phyloP scores from a whole-genome alignment of 2,888 invertebrate genomes.

The Pristionchus exspectatus region DNA sequence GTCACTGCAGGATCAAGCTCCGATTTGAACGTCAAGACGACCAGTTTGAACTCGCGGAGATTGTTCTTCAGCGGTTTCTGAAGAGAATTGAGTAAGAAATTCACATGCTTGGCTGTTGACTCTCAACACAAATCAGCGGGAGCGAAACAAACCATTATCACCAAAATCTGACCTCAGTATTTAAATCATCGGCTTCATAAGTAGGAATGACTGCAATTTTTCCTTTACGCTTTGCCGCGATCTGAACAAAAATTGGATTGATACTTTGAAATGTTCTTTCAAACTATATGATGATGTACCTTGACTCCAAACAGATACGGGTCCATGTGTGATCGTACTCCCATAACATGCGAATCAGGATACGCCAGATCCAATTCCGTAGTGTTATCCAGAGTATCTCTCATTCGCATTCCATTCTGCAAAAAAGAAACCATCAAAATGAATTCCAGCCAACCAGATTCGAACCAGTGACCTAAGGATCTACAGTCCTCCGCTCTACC shows the following conservation, averaged over 20 bases:
- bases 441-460: slow-evolving; percentile 23
- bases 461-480: slow-evolving; percentile 53
- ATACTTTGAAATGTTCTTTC: neutral
- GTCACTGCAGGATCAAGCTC: neutral
- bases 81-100: neutral
- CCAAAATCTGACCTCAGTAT: neutral
- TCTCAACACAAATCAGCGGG: too few relatives aligned
- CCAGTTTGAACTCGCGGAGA: slow-evolving; percentile 36
- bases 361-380: slow-evolving; percentile 68
- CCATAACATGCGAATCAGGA: slow-evolving; percentile 76
- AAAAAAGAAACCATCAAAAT: neutral
- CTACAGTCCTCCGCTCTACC: slow-evolving; percentile 59
- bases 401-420: slow-evolving; percentile 45
- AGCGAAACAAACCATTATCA: too few relatives aligned
- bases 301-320: slow-evolving; percentile 78
- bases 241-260: neutral
- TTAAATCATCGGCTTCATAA: slow-evolving; percentile 26
- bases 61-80: slow-evolving; percentile 49
- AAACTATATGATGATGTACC: slow-evolving; percentile 56
- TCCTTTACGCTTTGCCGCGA: slow-evolving; percentile 16
- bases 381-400: neutral
- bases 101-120: too few relatives aligned
- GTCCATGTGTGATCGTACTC: slow-evolving; percentile 76
- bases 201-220: neutral
- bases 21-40: slow-evolving; percentile 48